Evolutionary conservation across 1,140 invertebrate species (phyloP), one percentile per base, ranked within the genome.

Genomic region (Spodoptera frugiperda): DNA sequence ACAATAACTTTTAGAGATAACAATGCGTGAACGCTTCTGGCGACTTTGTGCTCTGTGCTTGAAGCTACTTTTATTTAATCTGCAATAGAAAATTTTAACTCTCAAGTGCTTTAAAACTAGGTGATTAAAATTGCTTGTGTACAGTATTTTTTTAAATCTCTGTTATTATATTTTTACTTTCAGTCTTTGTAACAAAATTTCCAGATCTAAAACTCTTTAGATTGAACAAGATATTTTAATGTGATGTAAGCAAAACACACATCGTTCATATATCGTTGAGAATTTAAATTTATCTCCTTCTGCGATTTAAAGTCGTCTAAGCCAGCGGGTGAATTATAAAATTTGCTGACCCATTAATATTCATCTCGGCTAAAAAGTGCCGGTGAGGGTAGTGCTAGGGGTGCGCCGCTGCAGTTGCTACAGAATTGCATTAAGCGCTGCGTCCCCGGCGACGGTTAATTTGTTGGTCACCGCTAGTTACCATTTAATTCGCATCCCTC

Each of bases 381-480:
- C 70, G 30, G 17, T 55, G n/a, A 53, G 6, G 63, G 19, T 9
- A 15, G 30, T 12, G 11, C 15, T 25, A 25, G 15, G 30, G 25
- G 63, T 54, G 53, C 48, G 25, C 6, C 57, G 61, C 55, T 12
- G 68, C 55, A 49, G 67, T 49, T 30, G 68, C n/a, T 53, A n/a
- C 72, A 51, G 61, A 78, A 80, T 80, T 75, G 79, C 63, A 78
- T 80, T 80, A 80, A 67, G 76, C 76, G 19, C 53, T 25, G 53
- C 19, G 61, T 74, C 75, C 79, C 78, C 75, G 21, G 79, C 55
- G 48, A 25, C 63, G 72, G 76, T 75, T 80, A 80, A 80, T 80
- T 77, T 77, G 79, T 59, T 80, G 79, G 79, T 75, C 79, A 78
- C 63, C 53, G 76, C 70, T 80, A 75, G 78, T 80, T 75, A 80